Evolutionary conservation across 53 echinoderm and acorn worm genomes (phyloP).

Genomic region (Temnopleurus reevesii): DNA sequence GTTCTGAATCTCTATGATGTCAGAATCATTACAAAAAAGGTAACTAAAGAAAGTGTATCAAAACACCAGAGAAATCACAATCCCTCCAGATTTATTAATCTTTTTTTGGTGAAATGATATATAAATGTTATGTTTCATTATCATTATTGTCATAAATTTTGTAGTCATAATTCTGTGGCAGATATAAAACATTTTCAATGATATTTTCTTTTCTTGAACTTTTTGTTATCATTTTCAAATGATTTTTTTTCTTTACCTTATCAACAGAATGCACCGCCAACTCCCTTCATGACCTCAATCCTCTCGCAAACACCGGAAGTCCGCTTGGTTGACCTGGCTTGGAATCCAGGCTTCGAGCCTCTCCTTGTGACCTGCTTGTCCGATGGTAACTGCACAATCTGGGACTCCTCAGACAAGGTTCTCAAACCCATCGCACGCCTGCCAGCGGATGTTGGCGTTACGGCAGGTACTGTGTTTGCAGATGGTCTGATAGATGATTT

Average conservation of each 20-base stretch:
- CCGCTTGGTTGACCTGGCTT: slow-evolving; percentile 70
- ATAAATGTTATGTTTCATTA: no score
- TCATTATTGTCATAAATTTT: background rate
- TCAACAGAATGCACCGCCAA: background rate
- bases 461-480: slow-evolving; percentile 89
- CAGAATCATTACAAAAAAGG: slow-evolving; percentile 69
- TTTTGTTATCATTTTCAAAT: background rate
- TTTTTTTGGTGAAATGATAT: no score
- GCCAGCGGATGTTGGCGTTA: slow-evolving; percentile 54
- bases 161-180: background rate
- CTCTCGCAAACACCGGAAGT: slow-evolving; percentile 62
- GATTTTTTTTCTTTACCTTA: background rate
- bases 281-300: slow-evolving; percentile 59
- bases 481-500: no score
- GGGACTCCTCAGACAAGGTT: slow-evolving; percentile 63
- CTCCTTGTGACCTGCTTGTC: slow-evolving; percentile 84
- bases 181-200: background rate
- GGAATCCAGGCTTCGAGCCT: slow-evolving; percentile 73
- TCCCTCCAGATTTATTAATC: no score
- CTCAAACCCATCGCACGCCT: slow-evolving; percentile 45
- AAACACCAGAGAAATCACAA: no score
- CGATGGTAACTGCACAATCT: slow-evolving; percentile 69
- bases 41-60: no score
- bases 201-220: background rate
- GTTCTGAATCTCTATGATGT: slow-evolving; percentile 80